Evolutionary conservation across 1,140 invertebrate species (phyloP).

Genomic region (Ganaspis sp.): DNA sequence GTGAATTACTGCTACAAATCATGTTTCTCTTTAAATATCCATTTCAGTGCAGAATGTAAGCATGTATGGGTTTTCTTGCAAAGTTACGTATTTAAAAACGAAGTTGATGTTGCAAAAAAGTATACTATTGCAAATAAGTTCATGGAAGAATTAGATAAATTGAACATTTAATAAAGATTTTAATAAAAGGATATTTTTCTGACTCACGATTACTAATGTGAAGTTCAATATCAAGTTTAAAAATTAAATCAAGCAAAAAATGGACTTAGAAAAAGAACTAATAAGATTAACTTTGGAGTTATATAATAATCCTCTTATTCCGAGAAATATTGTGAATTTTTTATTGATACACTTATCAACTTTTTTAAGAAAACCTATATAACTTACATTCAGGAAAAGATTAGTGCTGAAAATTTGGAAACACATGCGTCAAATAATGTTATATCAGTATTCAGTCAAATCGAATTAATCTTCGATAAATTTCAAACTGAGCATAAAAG

Average conservation of each 20-base stretch:
- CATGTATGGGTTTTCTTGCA: slow-evolving; percentile 18
- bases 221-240: too few relatives aligned
- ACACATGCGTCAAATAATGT: too few relatives aligned
- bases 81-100: too few relatives aligned
- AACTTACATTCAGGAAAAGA: not conserved
- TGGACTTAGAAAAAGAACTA: slow-evolving; percentile 7
- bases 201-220: too few relatives aligned
- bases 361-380: not conserved
- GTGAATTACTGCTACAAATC: slow-evolving; percentile 20
- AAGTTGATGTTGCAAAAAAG: too few relatives aligned
- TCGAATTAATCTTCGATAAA: too few relatives aligned
- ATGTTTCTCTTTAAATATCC: slow-evolving; percentile 27
- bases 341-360: slow-evolving; percentile 1
- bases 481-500: too few relatives aligned
- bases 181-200: too few relatives aligned
- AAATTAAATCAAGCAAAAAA: not conserved
- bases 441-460: not conserved
- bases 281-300: not conserved
- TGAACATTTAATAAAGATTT: too few relatives aligned
- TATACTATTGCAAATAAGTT: too few relatives aligned
- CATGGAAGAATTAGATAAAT: too few relatives aligned
- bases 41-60: slow-evolving; percentile 30
- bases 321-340: not conserved
- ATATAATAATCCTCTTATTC: slow-evolving; percentile 15
- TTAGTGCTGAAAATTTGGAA: too few relatives aligned